Evolutionary conservation across 2,888 invertebrate species (phyloP), one percentile per base, ranked within the genome.

Genomic region (Gasteruption jaculator): DNA sequence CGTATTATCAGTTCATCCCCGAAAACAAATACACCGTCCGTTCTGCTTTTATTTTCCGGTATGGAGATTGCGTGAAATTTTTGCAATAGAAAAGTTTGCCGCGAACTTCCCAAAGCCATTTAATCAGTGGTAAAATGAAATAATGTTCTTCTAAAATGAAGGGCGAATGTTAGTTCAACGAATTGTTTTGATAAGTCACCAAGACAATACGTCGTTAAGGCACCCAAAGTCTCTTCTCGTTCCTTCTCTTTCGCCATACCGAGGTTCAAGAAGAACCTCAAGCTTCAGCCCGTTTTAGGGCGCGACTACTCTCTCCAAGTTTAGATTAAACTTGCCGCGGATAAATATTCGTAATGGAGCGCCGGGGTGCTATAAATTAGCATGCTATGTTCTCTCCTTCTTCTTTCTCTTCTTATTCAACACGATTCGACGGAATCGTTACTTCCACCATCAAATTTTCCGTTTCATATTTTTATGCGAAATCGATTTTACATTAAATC

Each of bases 301-400:
- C n/a, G n/a, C n/a, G n/a, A n/a, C n/a, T n/a, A 41, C 40, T 31
- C 60, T 65, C 67, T 59, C 63, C 52, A 71, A 71, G 68, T 71
- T 71, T 71, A 71, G 70, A 71, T 71, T 71, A 71, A 71, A 71
- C 69, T 65, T 67, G 63, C 66, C 63, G 57, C 61, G 70, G 67
- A 71, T 71, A 71, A 71, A 71, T 71, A 71, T 70, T 71, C 70
- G 69, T 69, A 71, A 71, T 71, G 66, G 71, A 71, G 63, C 71
- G 63, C 70, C 65, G 55, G 70, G 70, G 71, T 70, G 66, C 66
- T 57, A 69, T 71, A 71, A 71, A 71, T 71, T 71, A 69, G 68
- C 62, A 69, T 71, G 67, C 63, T 65, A 65, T 66, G 61, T 63
- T 65, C 55, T 53, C 5, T 19, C 53, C 48, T 53, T n/a, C n/a